Percentiles rank a stretch among this genome's conserved stretches.
phyloP scores from a whole-genome alignment of 2,888 invertebrate genomes.

The Drosophila pseudotakahashii region DNA sequence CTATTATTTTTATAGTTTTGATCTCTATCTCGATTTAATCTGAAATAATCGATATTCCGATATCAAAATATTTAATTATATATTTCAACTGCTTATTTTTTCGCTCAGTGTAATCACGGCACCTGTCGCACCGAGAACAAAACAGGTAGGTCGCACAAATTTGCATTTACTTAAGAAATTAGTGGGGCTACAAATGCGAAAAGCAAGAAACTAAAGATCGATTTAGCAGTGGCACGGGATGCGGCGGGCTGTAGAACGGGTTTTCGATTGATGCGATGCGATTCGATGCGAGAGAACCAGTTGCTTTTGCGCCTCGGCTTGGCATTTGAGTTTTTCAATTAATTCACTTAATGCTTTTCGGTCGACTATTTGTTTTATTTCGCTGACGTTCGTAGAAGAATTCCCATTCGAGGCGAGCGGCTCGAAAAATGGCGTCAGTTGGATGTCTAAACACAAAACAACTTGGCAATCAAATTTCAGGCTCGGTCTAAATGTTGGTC shows the following conservation, averaged over 20 bases:
- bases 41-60: no score
- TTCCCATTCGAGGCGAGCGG: conserved; percentile 18
- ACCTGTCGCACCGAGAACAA: conserved; percentile 60
- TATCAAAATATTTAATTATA: background rate
- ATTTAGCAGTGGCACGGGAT: conserved; percentile 37
- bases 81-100: background rate
- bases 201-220: conserved; percentile 58
- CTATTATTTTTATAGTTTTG: no score
- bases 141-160: conserved; percentile 49
- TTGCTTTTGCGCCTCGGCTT: conserved; percentile 70
- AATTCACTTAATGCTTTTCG: conserved; percentile 51
- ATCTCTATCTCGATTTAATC: no score
- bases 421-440: conserved; percentile 37
- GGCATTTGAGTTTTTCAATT: conserved; percentile 60
- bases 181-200: conserved; percentile 52
- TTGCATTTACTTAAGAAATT: conserved; percentile 67
- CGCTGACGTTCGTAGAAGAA: conserved; percentile 22
- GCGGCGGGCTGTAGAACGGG: conserved; percentile 51
- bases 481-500: conserved; percentile 2
- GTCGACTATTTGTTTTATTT: conserved; percentile 22
- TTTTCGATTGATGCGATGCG: conserved; percentile 31
- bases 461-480: conserved; percentile 53
- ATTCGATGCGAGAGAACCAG: conserved; percentile 54
- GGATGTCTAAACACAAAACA: conserved; percentile 30
- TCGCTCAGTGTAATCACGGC: conserved; percentile 20